Percentiles rank a stretch among this genome's conserved stretches.
phyloP scores from a whole-genome alignment of 2,888 invertebrate species.

The Coleophora flavipennella region DNA sequence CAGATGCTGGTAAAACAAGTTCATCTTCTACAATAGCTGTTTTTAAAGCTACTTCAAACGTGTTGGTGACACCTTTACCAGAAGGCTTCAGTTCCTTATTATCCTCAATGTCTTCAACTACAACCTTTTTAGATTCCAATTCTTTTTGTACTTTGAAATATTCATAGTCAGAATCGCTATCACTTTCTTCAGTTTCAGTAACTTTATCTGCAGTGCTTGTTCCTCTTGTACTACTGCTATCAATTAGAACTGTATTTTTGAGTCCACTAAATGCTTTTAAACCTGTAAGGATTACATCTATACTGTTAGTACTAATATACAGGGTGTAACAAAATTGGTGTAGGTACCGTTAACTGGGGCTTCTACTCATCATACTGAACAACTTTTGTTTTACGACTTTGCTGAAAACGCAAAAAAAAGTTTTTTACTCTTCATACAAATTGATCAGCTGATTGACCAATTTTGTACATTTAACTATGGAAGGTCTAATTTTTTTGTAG shows the following conservation, averaged over 20 bases:
- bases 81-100: slow-evolving; percentile 18
- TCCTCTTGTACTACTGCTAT: slow-evolving; percentile 15
- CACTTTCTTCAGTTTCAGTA: slow-evolving; percentile 31
- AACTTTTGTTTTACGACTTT: too few species aligned
- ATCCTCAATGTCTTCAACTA: slow-evolving; percentile 17
- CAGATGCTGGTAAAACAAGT: slow-evolving; percentile 85
- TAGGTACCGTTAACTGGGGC: too few species aligned
- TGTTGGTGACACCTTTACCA: slow-evolving; percentile 24
- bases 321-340: too few species aligned
- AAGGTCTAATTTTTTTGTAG: too few species aligned
- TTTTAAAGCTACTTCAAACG: slow-evolving; percentile 54
- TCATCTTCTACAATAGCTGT: slow-evolving; percentile 71
- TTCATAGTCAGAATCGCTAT: slow-evolving; percentile 68
- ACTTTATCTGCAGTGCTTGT: slow-evolving; percentile 8
- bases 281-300: slow-evolving; percentile 25
- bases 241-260: slow-evolving; percentile 36
- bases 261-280: slow-evolving; percentile 47
- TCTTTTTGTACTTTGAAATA: slow-evolving; percentile 67
- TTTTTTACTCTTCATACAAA: too few species aligned
- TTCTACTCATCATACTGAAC: too few species aligned
- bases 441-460: too few species aligned
- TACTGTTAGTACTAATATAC: too few species aligned
- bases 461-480: too few species aligned
- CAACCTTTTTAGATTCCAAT: slow-evolving; percentile 32
- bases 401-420: too few species aligned